phyloP scores from a whole-genome alignment of 2,113 vertebrate species.

The Corythaixoides concolor region DNA sequence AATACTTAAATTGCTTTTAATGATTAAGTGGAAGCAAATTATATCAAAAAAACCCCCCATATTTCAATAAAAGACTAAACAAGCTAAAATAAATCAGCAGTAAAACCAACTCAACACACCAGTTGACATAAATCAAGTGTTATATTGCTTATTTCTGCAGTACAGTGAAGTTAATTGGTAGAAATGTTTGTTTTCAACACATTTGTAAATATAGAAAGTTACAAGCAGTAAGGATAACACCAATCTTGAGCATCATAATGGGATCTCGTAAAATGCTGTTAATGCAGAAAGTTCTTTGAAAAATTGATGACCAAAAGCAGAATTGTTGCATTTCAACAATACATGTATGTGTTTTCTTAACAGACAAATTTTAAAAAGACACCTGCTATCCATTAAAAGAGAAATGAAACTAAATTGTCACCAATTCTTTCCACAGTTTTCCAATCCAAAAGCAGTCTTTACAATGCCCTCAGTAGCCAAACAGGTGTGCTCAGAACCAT shows the following conservation, averaged over 20 bases:
- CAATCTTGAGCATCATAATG: background rate
- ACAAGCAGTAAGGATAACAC: background rate
- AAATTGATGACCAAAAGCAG: background rate
- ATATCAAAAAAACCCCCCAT: background rate
- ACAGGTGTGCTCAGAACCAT: background rate
- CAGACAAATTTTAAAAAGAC: background rate
- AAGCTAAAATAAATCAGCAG: background rate
- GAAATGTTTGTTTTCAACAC: background rate
- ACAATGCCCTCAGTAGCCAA: background rate
- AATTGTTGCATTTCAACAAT: background rate
- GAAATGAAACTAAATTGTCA: background rate
- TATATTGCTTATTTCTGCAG: background rate
- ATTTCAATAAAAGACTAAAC: slow-evolving; percentile 19
- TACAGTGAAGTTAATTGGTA: slow-evolving; percentile 14
- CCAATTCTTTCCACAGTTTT: background rate
- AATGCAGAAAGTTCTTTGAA: background rate
- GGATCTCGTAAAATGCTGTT: background rate
- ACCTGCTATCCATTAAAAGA: background rate
- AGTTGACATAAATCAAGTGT: background rate
- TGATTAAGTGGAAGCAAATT: background rate
- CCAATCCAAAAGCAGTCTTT: background rate
- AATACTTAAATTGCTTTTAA: background rate
- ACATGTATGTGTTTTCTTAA: background rate
- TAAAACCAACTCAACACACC: background rate
- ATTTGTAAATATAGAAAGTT: background rate